Evolutionary conservation across 2,113 vertebrate genomes (phyloP).

Genomic region (Martes martes): DNA sequence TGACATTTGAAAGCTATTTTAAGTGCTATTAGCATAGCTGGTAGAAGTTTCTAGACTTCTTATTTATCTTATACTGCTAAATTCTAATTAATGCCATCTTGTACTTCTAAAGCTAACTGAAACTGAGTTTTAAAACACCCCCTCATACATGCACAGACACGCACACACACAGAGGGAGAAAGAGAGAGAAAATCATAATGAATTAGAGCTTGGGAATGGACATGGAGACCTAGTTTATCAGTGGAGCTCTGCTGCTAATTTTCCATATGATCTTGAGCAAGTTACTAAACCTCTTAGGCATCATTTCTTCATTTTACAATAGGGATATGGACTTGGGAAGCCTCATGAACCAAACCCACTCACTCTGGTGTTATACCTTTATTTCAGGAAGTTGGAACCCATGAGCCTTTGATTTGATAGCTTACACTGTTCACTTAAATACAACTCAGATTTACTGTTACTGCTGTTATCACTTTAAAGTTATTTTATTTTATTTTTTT

Average conservation of each 20-base stretch:
- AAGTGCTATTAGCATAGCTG: slow-evolving; percentile 46
- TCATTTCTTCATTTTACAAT: not conserved
- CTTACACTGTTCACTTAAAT: not conserved
- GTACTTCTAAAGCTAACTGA: slow-evolving; percentile 48
- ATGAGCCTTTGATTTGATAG: not conserved
- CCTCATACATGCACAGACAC: not conserved
- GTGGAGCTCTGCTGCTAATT: not conserved
- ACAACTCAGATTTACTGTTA: not conserved
- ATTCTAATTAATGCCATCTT: slow-evolving; percentile 50
- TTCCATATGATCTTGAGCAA: not conserved
- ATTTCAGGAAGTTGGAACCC: not conserved
- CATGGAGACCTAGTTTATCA: not conserved
- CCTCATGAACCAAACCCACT: not conserved
- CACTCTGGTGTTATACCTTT: not conserved
- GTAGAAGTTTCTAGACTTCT: slow-evolving; percentile 35
- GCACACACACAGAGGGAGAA: not conserved
- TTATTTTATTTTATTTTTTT: not conserved
- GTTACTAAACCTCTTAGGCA: not conserved
- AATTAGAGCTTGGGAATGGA: not conserved
- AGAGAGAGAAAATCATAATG: not conserved
- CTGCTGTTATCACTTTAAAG: not conserved
- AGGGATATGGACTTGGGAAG: not conserved
- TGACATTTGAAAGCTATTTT: slow-evolving; percentile 65
- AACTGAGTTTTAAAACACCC: not conserved
- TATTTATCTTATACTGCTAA: slow-evolving; percentile 28